These are phyloP conservation scores for Mantis religiosa DNA, from an alignment of 2,888 invertebrate species.

Conservation along the genomic window DNA sequence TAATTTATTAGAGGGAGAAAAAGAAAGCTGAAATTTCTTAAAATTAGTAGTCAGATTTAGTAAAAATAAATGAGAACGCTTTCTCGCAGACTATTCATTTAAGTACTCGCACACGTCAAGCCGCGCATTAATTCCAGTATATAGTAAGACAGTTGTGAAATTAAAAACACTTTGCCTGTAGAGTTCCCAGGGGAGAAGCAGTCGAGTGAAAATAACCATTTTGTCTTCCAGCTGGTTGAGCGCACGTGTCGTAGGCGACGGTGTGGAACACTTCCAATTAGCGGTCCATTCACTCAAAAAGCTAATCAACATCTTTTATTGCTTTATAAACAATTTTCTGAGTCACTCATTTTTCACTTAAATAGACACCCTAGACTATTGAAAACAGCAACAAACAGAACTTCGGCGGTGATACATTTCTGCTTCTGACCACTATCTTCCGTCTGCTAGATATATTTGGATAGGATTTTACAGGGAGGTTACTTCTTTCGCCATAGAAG, in stretches of 20 bases:
- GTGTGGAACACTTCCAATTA: constrained; percentile 14
- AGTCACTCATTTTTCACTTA: neutral
- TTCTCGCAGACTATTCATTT: neutral
- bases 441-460: too few relatives aligned
- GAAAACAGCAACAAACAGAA: neutral
- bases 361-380: neutral
- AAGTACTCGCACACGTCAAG: neutral
- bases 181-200: neutral
- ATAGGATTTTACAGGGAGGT: too few relatives aligned
- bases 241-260: neutral
- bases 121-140: neutral
- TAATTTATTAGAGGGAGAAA: neutral
- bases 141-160: neutral
- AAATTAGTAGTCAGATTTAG: neutral
- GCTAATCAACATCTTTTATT: neutral
- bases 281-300: neutral
- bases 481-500: too few relatives aligned
- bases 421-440: neutral
- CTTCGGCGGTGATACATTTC: neutral
- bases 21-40: neutral
- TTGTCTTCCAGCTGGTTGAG: neutral
- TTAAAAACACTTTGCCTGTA: neutral
- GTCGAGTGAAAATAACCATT: neutral
- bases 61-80: neutral
- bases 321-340: neutral